A percentile compares a stretch with the other conserved stretches of the same genome.
phyloP scores from a whole-genome alignment of 2,113 vertebrate species.

The Tinamus guttatus region DNA sequence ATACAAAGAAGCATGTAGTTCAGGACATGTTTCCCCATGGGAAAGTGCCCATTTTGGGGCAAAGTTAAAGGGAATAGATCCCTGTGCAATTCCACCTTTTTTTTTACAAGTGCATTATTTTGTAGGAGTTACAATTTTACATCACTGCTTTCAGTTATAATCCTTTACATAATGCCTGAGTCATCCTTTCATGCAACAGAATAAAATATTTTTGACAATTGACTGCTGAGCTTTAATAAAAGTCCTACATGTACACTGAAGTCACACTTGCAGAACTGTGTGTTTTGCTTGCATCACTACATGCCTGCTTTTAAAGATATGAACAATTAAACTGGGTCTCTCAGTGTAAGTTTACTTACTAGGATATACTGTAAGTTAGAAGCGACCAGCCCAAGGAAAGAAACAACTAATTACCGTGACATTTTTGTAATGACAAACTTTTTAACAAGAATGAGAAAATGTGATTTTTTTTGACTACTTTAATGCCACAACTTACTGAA shows the following conservation, averaged over 20 bases:
- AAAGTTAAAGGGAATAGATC: background rate
- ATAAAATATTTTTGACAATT: background rate
- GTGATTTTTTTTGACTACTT: background rate
- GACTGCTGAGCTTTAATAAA: background rate
- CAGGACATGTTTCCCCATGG: background rate
- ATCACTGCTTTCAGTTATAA: background rate
- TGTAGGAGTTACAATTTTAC: background rate
- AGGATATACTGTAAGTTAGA: background rate
- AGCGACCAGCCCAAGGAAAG: background rate
- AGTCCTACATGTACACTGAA: background rate
- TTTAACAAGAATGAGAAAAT: background rate
- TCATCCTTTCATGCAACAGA: background rate
- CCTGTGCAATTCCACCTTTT: background rate
- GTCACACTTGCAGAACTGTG: background rate
- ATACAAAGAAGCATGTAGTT: background rate
- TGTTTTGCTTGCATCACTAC: background rate
- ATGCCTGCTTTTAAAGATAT: background rate
- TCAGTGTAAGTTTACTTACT: background rate
- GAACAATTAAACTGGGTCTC: background rate
- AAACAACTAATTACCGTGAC: background rate
- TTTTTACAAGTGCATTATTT: background rate
- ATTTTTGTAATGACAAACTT: background rate
- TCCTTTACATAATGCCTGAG: background rate
- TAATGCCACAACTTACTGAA: background rate
- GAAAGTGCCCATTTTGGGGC: background rate